A percentile compares a stretch with the other conserved stretches of the same genome.
Conservation (phyloP, 2,888 invertebrate species). For the Calameuta idolon region DNA sequence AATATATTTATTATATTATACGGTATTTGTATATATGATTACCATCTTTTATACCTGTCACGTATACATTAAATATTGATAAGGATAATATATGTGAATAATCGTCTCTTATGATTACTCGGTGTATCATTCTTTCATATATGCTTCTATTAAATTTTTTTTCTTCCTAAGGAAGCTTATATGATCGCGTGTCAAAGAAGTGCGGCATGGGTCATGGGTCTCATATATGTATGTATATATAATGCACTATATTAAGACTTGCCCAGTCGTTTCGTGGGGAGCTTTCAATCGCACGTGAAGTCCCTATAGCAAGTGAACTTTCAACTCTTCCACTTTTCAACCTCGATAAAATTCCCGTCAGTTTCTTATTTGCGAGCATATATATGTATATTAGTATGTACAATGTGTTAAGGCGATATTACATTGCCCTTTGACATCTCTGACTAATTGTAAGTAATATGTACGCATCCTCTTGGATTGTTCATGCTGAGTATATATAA, state of each 20-base stretch:
- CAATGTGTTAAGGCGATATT: neutral
- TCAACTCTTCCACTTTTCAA: neutral
- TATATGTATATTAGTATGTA: neutral
- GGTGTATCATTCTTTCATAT: neutral
- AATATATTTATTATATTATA: neutral
- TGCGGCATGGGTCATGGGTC: conserved; percentile 52
- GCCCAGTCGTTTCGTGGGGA: conserved; percentile 59
- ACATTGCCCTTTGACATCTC: neutral
- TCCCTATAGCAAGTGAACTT: conserved; percentile 35
- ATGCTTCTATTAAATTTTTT: neutral
- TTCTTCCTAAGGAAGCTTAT: neutral
- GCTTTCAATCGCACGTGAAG: conserved; percentile 59
- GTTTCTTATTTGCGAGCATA: neutral
- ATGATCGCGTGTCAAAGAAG: conserved; percentile 58
- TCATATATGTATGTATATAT: conserved; percentile 59
- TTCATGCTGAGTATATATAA: neutral
- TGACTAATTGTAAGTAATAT: neutral
- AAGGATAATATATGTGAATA: neutral
- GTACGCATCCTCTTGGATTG: neutral
- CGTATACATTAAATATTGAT: neutral
- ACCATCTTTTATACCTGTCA: neutral
- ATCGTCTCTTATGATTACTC: neutral
- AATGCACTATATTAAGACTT: conserved; percentile 62
- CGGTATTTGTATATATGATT: neutral
- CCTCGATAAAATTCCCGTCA: conserved; percentile 9